phyloP scores from a whole-genome alignment of 2,113 vertebrate genomes.

The Xenopus borealis region DNA sequence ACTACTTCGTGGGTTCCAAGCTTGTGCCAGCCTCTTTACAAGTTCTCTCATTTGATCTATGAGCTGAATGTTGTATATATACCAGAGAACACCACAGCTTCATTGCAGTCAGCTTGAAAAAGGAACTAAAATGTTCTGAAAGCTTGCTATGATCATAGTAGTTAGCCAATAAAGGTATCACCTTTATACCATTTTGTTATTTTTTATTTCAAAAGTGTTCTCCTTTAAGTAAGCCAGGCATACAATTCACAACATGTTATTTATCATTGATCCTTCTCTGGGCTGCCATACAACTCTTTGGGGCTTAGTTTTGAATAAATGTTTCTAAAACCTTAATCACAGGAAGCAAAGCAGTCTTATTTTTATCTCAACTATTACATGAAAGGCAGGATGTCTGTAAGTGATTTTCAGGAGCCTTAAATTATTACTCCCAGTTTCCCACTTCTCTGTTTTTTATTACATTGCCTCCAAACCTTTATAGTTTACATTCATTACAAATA shows the following conservation, averaged over 20 bases:
- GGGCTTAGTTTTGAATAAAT: too few relatives aligned
- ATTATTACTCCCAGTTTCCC: conserved; percentile 13
- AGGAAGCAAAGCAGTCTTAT: not conserved
- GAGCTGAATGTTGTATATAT: too few relatives aligned
- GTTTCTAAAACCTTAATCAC: conserved; percentile 7
- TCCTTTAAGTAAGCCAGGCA: not conserved
- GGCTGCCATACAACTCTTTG: too few relatives aligned
- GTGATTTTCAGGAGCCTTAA: not conserved
- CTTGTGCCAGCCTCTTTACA: too few relatives aligned
- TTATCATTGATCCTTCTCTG: not conserved
- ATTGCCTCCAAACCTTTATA: conserved; percentile 9
- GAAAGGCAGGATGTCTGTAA: not conserved
- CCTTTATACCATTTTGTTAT: not conserved
- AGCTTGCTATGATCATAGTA: too few relatives aligned
- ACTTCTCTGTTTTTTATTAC: conserved; percentile 20
- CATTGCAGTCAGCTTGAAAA: too few relatives aligned
- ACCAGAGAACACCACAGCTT: too few relatives aligned
- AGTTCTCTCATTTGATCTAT: too few relatives aligned
- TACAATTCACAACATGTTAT: not conserved
- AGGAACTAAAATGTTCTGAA: too few relatives aligned
- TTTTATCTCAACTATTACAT: not conserved
- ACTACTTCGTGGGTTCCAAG: too few relatives aligned
- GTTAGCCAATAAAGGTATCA: too few relatives aligned
- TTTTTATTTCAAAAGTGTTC: too few relatives aligned
- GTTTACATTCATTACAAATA: conserved; percentile 7